A percentile compares a stretch with the other conserved stretches of the same genome.
These are phyloP conservation scores for Eospalax fontanierii DNA, from an alignment of 2,797 vertebrate genomes.

Conservation along the genomic window DNA sequence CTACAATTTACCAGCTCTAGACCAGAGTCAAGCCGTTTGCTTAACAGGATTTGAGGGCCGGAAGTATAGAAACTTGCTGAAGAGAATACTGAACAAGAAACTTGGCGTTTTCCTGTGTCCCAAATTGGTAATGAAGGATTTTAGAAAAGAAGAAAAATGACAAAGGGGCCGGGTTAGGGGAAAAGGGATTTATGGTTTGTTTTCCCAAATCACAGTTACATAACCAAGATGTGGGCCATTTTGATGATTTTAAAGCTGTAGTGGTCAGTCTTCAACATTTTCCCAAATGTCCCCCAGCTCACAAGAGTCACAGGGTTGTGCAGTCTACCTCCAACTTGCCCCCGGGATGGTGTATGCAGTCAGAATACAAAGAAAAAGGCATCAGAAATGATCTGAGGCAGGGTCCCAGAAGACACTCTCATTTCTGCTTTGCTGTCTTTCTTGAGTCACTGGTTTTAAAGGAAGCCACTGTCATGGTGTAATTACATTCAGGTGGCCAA, in stretches of 20 bases:
- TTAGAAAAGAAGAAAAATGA: conserved; percentile 26
- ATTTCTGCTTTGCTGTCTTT: conserved; percentile 8
- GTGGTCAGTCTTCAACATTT: background rate
- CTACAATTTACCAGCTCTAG: conserved; percentile 59
- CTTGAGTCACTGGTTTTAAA: background rate
- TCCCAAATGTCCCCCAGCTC: background rate
- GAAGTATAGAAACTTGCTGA: conserved; percentile 33
- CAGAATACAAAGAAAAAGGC: background rate
- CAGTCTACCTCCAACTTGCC: no score
- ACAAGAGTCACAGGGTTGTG: background rate
- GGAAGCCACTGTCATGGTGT: background rate
- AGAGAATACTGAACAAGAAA: conserved; percentile 65
- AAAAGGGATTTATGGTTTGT: background rate
- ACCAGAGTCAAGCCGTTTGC: conserved; percentile 60
- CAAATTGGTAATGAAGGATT: background rate
- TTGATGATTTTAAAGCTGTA: background rate
- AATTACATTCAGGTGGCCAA: background rate
- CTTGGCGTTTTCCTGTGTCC: conserved; percentile 29
- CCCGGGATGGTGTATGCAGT: background rate
- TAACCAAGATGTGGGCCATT: background rate
- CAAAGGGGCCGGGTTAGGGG: background rate
- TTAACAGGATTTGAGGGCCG: conserved; percentile 23
- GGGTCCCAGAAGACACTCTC: background rate
- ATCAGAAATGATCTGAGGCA: background rate
- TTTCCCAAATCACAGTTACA: conserved; percentile 26